Conservation (phyloP, 2,888 invertebrate species). For the Cosmopolites sordidus region DNA sequence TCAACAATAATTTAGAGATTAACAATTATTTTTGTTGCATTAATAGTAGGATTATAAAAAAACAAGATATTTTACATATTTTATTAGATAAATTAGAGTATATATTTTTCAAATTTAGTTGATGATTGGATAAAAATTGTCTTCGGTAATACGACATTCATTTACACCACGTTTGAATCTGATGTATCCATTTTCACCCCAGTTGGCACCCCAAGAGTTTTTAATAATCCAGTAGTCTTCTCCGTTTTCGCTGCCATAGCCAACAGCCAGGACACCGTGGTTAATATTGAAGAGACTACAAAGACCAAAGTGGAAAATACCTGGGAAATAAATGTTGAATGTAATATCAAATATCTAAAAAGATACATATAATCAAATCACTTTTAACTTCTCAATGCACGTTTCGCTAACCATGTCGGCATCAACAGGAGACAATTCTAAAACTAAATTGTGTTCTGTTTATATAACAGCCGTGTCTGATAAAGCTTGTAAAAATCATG, state of each 20-base stretch:
- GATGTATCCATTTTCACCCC: conserved; percentile 37
- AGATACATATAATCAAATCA: conserved; percentile 3
- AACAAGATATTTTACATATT: no score
- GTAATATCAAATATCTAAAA: neutral
- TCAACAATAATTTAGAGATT: no score
- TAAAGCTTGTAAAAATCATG: no score
- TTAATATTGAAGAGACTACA: neutral
- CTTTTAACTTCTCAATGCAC: no score
- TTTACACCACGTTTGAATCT: conserved; percentile 51
- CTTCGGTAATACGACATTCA: conserved; percentile 62
- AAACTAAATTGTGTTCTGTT: no score
- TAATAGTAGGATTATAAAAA: no score
- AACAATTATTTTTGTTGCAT: no score
- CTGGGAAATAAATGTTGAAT: neutral
- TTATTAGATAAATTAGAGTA: no score
- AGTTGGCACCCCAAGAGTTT: conserved; percentile 48
- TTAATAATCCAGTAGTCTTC: conserved; percentile 58
- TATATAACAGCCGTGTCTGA: no score
- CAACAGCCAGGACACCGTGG: neutral
- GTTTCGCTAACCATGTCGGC: no score
- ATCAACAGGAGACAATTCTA: no score
- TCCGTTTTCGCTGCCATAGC: neutral
- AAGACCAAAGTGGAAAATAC: neutral
- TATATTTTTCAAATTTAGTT: no score
- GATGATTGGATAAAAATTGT: neutral